phyloP scores from a whole-genome alignment of 1,140 invertebrate genomes.

The Acromyrmex heyeri region DNA sequence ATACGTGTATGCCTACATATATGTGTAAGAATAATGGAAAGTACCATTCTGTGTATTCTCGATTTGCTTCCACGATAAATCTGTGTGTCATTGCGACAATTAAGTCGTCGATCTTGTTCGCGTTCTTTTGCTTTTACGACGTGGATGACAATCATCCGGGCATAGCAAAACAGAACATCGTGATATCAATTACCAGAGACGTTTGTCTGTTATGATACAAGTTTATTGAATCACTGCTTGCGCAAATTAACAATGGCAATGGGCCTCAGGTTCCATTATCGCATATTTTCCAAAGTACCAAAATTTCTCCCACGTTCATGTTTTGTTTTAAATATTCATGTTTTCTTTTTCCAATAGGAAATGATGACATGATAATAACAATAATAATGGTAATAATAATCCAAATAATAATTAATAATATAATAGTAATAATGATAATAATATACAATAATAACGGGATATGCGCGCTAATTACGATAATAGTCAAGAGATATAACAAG shows the following conservation, averaged over 20 bases:
- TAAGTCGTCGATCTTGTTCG: background rate
- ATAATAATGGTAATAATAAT: constrained; percentile 73
- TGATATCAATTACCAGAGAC: constrained; percentile 35
- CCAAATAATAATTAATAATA: constrained; percentile 68
- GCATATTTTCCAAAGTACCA: constrained; percentile 62
- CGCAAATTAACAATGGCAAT: constrained; percentile 78
- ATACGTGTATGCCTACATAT: no score
- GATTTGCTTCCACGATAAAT: constrained; percentile 22
- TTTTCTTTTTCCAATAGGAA: constrained; percentile 13
- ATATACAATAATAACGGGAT: constrained; percentile 82
- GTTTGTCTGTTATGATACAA: constrained; percentile 79
- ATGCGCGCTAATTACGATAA: constrained; percentile 76
- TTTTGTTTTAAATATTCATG: constrained; percentile 27
- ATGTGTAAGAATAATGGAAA: constrained; percentile 1
- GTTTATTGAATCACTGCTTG: constrained; percentile 81
- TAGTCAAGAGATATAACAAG: constrained; percentile 81
- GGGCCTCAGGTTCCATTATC: constrained; percentile 57
- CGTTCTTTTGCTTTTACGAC: background rate
- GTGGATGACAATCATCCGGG: background rate
- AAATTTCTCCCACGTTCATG: constrained; percentile 64
- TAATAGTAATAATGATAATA: constrained; percentile 71
- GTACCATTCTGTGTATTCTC: background rate
- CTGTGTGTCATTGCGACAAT: background rate
- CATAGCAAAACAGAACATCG: background rate
- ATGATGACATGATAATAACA: constrained; percentile 55